Evolutionary conservation across 2,888 invertebrate species (phyloP).

Genomic region (Argynnis bischoffii): DNA sequence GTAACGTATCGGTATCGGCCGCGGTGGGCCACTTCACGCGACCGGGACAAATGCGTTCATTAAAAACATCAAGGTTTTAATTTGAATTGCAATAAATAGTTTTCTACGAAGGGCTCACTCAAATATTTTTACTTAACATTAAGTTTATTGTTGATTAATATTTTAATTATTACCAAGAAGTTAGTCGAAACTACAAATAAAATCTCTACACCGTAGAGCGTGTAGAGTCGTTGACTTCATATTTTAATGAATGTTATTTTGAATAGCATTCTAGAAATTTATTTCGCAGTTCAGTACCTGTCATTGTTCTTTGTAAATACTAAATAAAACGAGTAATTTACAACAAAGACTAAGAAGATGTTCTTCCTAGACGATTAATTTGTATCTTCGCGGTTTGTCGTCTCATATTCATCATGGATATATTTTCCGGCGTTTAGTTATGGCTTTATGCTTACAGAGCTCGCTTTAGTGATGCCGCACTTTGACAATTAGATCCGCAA

Average conservation of each 20-base stretch:
- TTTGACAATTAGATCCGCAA: constrained; percentile 76
- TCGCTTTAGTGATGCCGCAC: constrained; percentile 50
- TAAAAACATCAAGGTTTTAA: constrained; percentile 43
- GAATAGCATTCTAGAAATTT: constrained; percentile 4
- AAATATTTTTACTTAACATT: too few relatives aligned
- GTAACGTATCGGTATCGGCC: constrained; percentile 64
- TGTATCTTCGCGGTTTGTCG: constrained; percentile 22
- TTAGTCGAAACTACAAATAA: too few relatives aligned
- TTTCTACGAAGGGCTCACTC: not conserved
- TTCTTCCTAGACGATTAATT: constrained; percentile 15
- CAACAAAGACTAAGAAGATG: constrained; percentile 4
- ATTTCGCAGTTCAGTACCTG: constrained; percentile 8
- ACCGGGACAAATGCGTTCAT: constrained; percentile 56
- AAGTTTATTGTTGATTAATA: too few relatives aligned
- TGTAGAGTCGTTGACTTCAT: too few relatives aligned
- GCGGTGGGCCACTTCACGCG: constrained; percentile 53
- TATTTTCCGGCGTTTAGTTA: constrained; percentile 24
- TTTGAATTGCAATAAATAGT: not conserved
- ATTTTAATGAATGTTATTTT: too few relatives aligned
- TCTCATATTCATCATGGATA: constrained; percentile 4
- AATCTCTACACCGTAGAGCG: too few relatives aligned
- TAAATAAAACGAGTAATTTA: constrained; percentile 15
- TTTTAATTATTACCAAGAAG: too few relatives aligned
- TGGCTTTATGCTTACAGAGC: constrained; percentile 21
- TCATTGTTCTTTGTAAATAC: constrained; percentile 13